phyloP scores from a whole-genome alignment of 2,797 vertebrate genomes.

The Pangasius djambal region DNA sequence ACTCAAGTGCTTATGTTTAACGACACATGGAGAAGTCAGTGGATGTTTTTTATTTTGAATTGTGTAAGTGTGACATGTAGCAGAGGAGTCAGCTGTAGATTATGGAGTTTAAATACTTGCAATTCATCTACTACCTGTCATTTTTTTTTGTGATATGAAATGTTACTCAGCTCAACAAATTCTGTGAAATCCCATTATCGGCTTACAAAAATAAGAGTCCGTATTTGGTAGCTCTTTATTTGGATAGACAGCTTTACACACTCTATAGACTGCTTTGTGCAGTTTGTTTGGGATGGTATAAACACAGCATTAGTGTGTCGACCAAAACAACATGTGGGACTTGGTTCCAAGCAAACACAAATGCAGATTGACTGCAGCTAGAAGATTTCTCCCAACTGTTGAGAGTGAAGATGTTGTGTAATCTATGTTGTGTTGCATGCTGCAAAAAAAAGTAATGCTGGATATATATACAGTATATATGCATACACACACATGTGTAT shows the following conservation, averaged over 20 bases:
- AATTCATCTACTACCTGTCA: neutral
- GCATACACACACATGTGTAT: too few relatives aligned
- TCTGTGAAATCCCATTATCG: neutral
- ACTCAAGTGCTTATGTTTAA: conserved; percentile 64
- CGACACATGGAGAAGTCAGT: conserved; percentile 55
- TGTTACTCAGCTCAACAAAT: neutral
- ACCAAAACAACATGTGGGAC: neutral
- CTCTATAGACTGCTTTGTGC: neutral
- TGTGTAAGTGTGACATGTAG: neutral
- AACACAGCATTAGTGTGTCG: neutral
- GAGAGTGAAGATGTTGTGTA: neutral
- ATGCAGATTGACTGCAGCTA: neutral
- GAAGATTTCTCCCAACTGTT: neutral
- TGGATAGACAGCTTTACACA: neutral
- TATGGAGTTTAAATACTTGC: neutral
- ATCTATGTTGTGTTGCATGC: too few relatives aligned
- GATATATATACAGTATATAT: too few relatives aligned
- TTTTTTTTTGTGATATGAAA: neutral
- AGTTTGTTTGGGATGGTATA: neutral
- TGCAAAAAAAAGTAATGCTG: too few relatives aligned
- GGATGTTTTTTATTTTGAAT: conserved; percentile 3
- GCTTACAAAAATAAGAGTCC: neutral
- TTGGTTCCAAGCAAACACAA: neutral
- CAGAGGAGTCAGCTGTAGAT: neutral
- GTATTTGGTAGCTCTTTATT: neutral